phyloP scores from a whole-genome alignment of 2,113 vertebrate genomes.

The Hassar affinis region DNA sequence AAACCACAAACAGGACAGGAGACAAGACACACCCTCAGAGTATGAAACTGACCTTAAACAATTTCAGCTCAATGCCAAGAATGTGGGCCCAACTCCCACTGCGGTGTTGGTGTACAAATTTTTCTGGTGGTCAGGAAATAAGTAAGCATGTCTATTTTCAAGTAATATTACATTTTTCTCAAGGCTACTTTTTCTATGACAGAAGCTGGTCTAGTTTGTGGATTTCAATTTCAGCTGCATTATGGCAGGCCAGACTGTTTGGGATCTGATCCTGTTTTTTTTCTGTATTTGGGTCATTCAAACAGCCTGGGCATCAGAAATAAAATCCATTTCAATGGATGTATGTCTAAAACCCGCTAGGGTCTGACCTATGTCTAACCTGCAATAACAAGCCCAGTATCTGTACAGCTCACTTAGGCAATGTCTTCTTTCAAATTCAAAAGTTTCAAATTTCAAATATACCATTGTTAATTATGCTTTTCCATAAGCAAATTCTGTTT shows the following conservation, averaged over 20 bases:
- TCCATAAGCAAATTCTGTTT: neutral
- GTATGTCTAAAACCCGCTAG: too few species aligned
- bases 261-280: conserved; percentile 38
- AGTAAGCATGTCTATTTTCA: neutral
- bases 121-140: neutral
- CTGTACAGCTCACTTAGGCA: neutral
- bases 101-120: neutral
- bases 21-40: neutral
- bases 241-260: conserved; percentile 34
- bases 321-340: conserved; percentile 37
- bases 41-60: neutral
- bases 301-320: conserved; percentile 30
- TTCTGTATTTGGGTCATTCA: conserved; percentile 36
- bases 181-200: neutral
- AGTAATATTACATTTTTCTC: neutral
- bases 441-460: neutral
- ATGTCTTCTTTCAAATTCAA: neutral
- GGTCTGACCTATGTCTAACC: neutral
- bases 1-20: neutral
- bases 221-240: conserved; percentile 43
- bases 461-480: neutral
- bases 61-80: neutral
- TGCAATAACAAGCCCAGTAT: neutral
- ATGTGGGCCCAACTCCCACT: neutral
- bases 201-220: neutral